Evolutionary conservation across 2,888 invertebrate genomes (phyloP), one percentile per base, ranked within the genome.

Genomic region (Apoderus coryli): DNA sequence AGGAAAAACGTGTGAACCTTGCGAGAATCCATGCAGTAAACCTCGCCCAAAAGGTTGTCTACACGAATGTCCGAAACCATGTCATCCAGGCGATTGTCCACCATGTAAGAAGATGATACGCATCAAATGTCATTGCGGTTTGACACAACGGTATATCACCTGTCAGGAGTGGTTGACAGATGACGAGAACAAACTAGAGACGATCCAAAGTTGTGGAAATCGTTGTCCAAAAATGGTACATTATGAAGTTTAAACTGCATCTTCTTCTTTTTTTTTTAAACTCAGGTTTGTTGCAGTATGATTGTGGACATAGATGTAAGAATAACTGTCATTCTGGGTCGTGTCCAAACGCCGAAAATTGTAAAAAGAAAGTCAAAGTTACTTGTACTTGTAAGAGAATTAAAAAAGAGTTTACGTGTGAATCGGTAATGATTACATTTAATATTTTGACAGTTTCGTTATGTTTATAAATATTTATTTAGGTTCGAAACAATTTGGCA

Each of bases 241-340:
- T 29, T 26, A 4, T 25, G 11, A 4, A 7, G 9, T 5, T 5
- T 4, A 15, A 7, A 5, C 16, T 28, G 5, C 5, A 7, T 5
- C 6, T 7, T 28, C 9, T 22, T 28, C 10, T 19, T 25, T 16
- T 12, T 27, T 19, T 30, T 37, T n/a, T n/a, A n/a, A n/a, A n/a
- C n/a, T n/a, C n/a, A n/a, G n/a, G n/a, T n/a, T n/a, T n/a, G n/a
- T n/a, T 59, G 24, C 51, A 86, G 75, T 72, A 81, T 51, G 54
- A 69, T 4, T 93, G 92, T 57, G 82, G 85, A 1, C 92, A 93
- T 57, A 73, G 81, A 4, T 88, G 86, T 51, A 60, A 66, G 16
- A 61, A 70, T 4, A 62, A 64, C 23, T 88, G 88, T 44, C 88
- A 88, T 50, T 59, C 72, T 0, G 82, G 80, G 1, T 46, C 54